A percentile compares a stretch with the other conserved stretches of the same genome.
Conservation (phyloP, 2,888 invertebrate species). For the Creontiades dilutus region DNA sequence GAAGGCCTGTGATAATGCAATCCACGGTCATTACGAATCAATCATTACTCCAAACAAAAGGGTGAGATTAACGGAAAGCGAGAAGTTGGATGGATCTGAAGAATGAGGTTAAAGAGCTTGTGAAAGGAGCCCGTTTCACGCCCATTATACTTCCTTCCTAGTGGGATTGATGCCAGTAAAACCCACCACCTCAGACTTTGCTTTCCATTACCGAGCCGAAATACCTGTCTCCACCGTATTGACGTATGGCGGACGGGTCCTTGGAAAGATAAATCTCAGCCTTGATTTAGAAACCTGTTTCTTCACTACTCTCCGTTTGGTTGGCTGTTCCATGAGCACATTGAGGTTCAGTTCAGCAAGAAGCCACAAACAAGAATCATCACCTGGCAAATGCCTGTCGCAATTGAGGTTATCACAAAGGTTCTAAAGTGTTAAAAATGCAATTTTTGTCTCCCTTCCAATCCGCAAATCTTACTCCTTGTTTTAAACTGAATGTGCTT, state of each 20-base stretch:
- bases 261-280: conserved; percentile 1
- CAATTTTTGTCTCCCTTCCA: too few relatives aligned
- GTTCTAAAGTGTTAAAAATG: too few relatives aligned
- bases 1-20: too few relatives aligned
- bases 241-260: conserved; percentile 30
- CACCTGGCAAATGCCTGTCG: too few relatives aligned
- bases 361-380: too few relatives aligned
- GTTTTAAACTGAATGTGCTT: too few relatives aligned
- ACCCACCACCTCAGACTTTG: conserved; percentile 23
- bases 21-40: background rate
- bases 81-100: background rate
- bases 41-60: background rate
- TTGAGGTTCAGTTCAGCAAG: too few relatives aligned
- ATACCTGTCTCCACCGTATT: conserved; percentile 53
- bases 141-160: conserved; percentile 43
- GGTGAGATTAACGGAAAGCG: background rate
- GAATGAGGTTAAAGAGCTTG: conserved; percentile 12
- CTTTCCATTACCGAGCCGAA: conserved; percentile 56
- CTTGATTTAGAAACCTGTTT: background rate
- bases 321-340: too few relatives aligned
- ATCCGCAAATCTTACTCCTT: too few relatives aligned
- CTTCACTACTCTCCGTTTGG: background rate
- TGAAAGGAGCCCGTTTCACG: conserved; percentile 28
- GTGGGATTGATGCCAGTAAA: conserved; percentile 52
- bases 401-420: too few relatives aligned